Conservation (phyloP, 2,113 vertebrate genomes). For the Psittacula cyanocephala region DNA sequence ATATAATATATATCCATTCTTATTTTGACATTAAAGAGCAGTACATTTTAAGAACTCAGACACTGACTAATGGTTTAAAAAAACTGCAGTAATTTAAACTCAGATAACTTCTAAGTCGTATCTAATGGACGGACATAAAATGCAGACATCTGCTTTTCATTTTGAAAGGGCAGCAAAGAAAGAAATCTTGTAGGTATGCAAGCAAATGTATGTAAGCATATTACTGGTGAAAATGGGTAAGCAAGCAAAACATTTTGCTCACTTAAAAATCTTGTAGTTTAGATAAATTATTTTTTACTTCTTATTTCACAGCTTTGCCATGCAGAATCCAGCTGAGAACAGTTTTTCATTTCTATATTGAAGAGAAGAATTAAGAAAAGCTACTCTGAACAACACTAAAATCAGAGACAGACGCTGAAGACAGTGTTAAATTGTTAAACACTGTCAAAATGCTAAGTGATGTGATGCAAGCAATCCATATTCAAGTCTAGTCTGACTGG, state of each 20-base stretch:
- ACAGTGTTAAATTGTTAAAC: background rate
- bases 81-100: background rate
- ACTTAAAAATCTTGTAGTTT: background rate
- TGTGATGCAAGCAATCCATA: background rate
- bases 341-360: background rate
- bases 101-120: background rate
- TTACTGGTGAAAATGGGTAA: background rate
- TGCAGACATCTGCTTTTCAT: background rate
- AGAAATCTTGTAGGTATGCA: background rate
- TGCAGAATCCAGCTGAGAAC: background rate
- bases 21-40: background rate
- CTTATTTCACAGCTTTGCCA: background rate
- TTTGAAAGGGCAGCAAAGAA: background rate
- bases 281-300: background rate
- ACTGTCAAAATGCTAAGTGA: background rate
- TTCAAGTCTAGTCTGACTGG: rapidly evolving
- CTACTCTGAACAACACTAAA: background rate
- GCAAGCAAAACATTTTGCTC: background rate
- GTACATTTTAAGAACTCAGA: background rate
- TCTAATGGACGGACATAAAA: background rate
- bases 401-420: background rate
- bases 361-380: background rate
- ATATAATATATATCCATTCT: background rate
- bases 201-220: background rate
- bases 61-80: background rate